phyloP scores from a whole-genome alignment of 2,888 invertebrate genomes.

The Pseudeuparius sepicola region DNA sequence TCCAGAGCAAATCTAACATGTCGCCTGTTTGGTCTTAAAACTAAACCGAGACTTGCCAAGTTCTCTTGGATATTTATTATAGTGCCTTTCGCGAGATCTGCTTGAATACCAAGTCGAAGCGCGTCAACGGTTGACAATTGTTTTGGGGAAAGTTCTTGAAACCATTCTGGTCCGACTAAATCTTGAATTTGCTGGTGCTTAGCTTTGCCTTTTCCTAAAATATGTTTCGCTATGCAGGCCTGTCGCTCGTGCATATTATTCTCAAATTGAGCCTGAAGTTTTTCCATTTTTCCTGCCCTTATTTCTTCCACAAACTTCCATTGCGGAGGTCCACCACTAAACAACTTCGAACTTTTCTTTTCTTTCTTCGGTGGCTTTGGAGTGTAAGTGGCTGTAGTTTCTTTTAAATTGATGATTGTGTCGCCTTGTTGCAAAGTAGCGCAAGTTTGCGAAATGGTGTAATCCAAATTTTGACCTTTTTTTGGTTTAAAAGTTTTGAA shows the following conservation, averaged over 20 bases:
- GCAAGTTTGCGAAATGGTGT: conserved; percentile 30
- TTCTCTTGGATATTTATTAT: conserved; percentile 29
- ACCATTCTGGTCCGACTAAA: conserved; percentile 35
- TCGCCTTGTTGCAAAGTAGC: conserved; percentile 26
- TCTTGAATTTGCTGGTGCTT: conserved; percentile 11
- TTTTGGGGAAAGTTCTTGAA: conserved; percentile 34
- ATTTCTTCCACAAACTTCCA: conserved; percentile 31
- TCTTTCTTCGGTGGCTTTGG: conserved; percentile 24
- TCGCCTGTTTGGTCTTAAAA: conserved; percentile 27
- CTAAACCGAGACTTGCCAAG: conserved; percentile 31
- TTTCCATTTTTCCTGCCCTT: conserved; percentile 22
- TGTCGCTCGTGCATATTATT: neutral
- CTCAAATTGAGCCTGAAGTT: conserved; percentile 19
- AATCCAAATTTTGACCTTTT: conserved; percentile 25
- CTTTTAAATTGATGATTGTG: conserved; percentile 26
- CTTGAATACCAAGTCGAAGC: conserved; percentile 19
- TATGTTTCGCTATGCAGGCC: neutral
- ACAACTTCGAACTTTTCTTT: conserved; percentile 9
- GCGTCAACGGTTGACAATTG: conserved; percentile 31
- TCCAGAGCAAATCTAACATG: conserved; percentile 30
- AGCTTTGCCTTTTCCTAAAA: conserved; percentile 1
- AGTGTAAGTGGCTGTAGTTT: conserved; percentile 27
- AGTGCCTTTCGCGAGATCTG: conserved; percentile 26
- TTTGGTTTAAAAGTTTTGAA: conserved; percentile 24
- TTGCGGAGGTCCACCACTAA: conserved; percentile 27